Base-by-base conservation (phyloP, 2,113 vertebrate species). In the Gnathonemus longibarbis region DNA sequence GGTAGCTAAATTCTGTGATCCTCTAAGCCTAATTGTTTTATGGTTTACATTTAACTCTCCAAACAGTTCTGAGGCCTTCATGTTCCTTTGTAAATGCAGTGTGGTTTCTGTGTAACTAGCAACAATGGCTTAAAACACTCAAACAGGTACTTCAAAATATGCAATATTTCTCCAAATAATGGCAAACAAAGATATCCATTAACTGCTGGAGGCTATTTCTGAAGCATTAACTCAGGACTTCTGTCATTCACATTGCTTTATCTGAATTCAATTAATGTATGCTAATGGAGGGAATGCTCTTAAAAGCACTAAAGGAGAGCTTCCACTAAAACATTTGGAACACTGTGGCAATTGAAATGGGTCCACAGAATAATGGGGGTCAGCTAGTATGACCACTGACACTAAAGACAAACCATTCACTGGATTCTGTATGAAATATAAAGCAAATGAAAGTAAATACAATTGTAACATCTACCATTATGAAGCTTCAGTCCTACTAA, bases 251-350 rank as follows among this genome's bases (percentile, higher is more conserved):
- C 45, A 35, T 42, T 85, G 70, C 66, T 89, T 80, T 89, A 84
- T 53, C 85, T 87, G 48, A 90, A 90, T 83, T 66, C 88, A 70
- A 74, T 90, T 66, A 90, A 74, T 88, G 83, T 8, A 58, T 46
- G 27, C 87, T 85, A 87, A 87, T 58, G 50, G 48, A 88, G 24
- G 85, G 21, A 89, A 87, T 83, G 80, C 13, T 49, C 27, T 89
- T 91, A 84, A 62, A 46, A 66, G 74, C 11, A 10, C 88, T 85
- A 49, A 46, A 11, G 1, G 15, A 62, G 56, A 56, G 35, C 46
- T 80, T 56, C 53, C 56, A n/a, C 35, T n/a, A 24, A 24, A 87
- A 86, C 13, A 87, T 39, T 46, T 85, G 52, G 77, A 85, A 66
- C 52, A 89, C 74, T 39, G 27, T 89, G 83, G 27, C 84, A 49